These are phyloP conservation scores for Diorhabda carinulata DNA, from an alignment of 1,140 invertebrate genomes.

Conservation along the genomic window DNA sequence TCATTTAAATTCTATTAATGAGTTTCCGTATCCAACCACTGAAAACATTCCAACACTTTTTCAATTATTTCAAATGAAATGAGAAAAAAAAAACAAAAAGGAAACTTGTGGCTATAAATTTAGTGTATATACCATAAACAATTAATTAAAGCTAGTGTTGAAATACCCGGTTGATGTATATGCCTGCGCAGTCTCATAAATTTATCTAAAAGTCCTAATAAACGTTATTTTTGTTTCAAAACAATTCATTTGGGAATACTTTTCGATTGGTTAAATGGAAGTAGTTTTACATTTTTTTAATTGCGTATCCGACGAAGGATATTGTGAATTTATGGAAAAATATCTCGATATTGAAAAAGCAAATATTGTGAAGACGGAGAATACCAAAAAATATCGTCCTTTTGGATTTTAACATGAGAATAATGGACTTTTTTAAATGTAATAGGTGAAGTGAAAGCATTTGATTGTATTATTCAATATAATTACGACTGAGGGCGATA, in stretches of 20 bases:
- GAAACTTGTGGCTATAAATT: conserved; percentile 11
- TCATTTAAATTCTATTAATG: no score
- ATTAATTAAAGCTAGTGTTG: conserved; percentile 24
- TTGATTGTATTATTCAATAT: no score
- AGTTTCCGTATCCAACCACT: background rate
- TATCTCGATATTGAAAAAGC: no score
- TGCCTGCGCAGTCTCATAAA: conserved; percentile 20
- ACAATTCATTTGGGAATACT: conserved; percentile 11
- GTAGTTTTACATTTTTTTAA: no score
- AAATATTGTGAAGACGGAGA: no score
- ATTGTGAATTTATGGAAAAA: no score
- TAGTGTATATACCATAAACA: conserved; percentile 14
- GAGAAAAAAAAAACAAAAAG: background rate
- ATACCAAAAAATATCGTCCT: no score
- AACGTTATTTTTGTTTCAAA: conserved; percentile 20
- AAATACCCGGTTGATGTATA: conserved; percentile 19
- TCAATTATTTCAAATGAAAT: conserved; percentile 3
- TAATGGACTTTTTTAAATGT: no score
- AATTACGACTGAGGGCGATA: no score
- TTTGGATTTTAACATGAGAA: no score
- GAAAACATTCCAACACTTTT: background rate
- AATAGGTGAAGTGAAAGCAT: no score
- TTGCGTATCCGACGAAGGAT: no score
- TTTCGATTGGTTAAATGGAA: conserved; percentile 4
- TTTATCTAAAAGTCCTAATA: conserved; percentile 11